Base-by-base conservation (phyloP, 2,797 vertebrate genomes). In the Hafferia zeledoni region DNA sequence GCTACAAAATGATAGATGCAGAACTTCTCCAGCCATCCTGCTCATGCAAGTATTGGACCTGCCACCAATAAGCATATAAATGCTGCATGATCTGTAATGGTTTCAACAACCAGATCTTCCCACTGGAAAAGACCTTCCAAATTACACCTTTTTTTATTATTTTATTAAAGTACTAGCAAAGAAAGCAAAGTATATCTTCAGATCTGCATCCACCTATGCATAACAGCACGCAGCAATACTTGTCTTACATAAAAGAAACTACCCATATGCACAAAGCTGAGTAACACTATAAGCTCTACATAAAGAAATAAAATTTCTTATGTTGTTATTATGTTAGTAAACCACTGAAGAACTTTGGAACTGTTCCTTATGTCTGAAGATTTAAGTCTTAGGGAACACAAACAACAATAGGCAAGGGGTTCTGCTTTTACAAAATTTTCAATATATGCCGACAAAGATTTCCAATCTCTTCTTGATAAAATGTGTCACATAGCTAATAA, bases 51-150 rank as follows among this genome's bases (percentile, higher is more conserved):
- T 7, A 60, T 33, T 27, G 50, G 49, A 46, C 30, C 14, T 68
- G 37, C 13, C 53, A 71, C 14, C 44, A 69, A 20, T 7, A 60
- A 60, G 31, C 11, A 57, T 6, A 55, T 16, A n/a, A 88, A 77
- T 24, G 35, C 37, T 83, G 16, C 31, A 39, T 37, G 46, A 78
- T 46, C 50, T 60, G 19, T 33, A 24, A 27, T 69, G 17, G 24
- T 55, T 87, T 65, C 53, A 89, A 43, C 2, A 19, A 63, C n/a
- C 44, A 91, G 60, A 84, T 83, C 59, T 65, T 70, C 39, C 75
- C 53, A 28, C 71, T 80, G 61, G 46, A 86, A 95, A 92, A 74
- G 92, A 70, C 71, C 24, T 94, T 90, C 52, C 55, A 89, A 93
- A 92, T 89, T 17, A 56, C 27, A 80, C 74, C 90, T 96, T 79